phyloP scores from a whole-genome alignment of 1,140 invertebrate species.

The Gonioctena quinquepunctata region DNA sequence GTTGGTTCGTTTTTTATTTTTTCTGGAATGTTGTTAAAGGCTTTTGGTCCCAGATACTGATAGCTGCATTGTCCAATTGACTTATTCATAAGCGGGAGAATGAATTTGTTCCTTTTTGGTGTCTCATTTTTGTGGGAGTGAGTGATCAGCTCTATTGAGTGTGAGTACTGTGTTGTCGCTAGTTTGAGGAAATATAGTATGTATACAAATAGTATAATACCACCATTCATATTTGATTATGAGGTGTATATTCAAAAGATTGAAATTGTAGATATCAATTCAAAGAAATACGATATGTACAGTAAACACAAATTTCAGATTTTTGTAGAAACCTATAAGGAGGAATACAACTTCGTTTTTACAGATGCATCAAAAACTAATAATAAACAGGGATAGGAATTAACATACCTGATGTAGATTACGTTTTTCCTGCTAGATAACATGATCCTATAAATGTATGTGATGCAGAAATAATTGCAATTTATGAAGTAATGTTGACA shows the following conservation, averaged over 20 bases:
- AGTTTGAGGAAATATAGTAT: too few species aligned
- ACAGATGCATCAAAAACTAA: neutral
- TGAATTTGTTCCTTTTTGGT: too few species aligned
- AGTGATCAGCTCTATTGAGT: too few species aligned
- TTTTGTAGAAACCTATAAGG: neutral
- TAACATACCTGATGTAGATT: neutral
- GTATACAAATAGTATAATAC: neutral
- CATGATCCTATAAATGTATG: neutral
- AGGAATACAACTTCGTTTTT: neutral
- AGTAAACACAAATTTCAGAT: neutral
- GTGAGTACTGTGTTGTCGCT: too few species aligned
- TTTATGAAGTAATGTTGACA: neutral
- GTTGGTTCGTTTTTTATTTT: too few species aligned
- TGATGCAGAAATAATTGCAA: neutral
- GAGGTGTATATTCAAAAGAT: neutral
- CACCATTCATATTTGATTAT: neutral
- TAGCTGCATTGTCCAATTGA: too few species aligned
- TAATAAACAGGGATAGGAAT: neutral
- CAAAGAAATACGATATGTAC: neutral
- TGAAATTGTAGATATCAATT: neutral
- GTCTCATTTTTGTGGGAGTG: too few species aligned
- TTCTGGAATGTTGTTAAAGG: too few species aligned
- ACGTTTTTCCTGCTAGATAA: neutral
- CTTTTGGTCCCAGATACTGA: too few species aligned
- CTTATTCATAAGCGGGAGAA: too few species aligned